Conservation (phyloP, 1,140 invertebrate genomes). For the Tigriopus japonicus region DNA sequence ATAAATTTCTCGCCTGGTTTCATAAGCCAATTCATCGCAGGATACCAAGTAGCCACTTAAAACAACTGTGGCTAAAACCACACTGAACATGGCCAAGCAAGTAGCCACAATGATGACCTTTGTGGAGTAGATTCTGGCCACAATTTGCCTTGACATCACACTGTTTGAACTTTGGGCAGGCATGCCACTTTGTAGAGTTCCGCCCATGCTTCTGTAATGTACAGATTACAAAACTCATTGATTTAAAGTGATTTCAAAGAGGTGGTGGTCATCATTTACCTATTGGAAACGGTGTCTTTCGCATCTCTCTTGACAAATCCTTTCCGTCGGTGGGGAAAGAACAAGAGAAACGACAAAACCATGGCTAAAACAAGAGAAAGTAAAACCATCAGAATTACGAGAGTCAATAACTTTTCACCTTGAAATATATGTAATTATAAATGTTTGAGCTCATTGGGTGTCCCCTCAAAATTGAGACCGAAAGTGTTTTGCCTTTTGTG, state of each 20-base stretch:
- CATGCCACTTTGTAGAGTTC: neutral
- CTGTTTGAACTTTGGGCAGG: neutral
- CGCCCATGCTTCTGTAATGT: neutral
- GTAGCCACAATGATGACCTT: neutral
- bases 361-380: neutral
- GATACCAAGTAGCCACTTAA: neutral
- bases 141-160: neutral
- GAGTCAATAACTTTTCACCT: no score
- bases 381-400: no score
- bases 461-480: neutral
- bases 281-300: neutral
- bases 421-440: no score
- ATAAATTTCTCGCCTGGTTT: constrained; percentile 1
- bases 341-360: neutral
- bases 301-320: neutral
- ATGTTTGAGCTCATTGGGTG: no score
- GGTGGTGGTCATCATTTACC: no score
- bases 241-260: neutral
- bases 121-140: neutral
- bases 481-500: neutral
- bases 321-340: neutral
- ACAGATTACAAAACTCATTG: neutral
- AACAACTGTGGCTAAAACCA: neutral
- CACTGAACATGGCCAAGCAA: neutral
- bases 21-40: constrained; percentile 9